phyloP scores from a whole-genome alignment of 2,113 vertebrate genomes.

The Corythoichthys intestinalis region DNA sequence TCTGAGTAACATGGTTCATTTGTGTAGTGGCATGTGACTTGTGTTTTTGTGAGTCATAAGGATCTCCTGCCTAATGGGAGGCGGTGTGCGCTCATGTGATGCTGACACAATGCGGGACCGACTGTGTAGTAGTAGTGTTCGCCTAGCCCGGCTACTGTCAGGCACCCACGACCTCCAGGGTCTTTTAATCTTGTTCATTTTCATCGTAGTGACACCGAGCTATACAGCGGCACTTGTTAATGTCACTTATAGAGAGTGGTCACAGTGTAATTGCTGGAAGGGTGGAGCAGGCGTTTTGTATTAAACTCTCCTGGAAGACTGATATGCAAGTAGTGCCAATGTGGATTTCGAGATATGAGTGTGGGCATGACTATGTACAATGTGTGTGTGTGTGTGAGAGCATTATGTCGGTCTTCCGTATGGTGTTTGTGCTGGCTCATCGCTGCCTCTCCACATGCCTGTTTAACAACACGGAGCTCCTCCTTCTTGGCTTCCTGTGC shows the following conservation, averaged over 20 bases:
- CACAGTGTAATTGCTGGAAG: not conserved
- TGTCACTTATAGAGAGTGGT: conserved; percentile 7
- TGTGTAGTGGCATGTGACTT: conserved; percentile 76
- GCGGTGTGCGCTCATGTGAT: conserved; percentile 72
- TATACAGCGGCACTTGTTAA: conserved; percentile 21
- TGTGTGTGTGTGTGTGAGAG: conserved; percentile 29
- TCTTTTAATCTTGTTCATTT: conserved; percentile 38
- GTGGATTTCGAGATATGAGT: conserved; percentile 24
- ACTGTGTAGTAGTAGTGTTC: conserved; percentile 53
- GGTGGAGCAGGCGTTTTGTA: not conserved
- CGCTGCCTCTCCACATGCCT: conserved; percentile 70
- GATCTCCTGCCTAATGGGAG: conserved; percentile 72
- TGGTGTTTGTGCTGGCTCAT: conserved; percentile 73
- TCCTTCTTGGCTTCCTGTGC: conserved; percentile 74
- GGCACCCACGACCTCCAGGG: conserved; percentile 17
- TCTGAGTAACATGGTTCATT: conserved; percentile 65
- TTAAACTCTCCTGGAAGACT: conserved; percentile 9
- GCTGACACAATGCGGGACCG: conserved; percentile 66
- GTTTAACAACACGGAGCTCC: conserved; percentile 72
- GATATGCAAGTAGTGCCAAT: conserved; percentile 15
- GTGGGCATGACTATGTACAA: not conserved
- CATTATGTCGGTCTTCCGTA: conserved; percentile 41
- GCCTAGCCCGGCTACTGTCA: conserved; percentile 50
- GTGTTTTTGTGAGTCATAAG: conserved; percentile 74
- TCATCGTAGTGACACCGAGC: conserved; percentile 33